Evolutionary conservation across 2,113 vertebrate genomes (phyloP).

Genomic region (Willisornis vidua): DNA sequence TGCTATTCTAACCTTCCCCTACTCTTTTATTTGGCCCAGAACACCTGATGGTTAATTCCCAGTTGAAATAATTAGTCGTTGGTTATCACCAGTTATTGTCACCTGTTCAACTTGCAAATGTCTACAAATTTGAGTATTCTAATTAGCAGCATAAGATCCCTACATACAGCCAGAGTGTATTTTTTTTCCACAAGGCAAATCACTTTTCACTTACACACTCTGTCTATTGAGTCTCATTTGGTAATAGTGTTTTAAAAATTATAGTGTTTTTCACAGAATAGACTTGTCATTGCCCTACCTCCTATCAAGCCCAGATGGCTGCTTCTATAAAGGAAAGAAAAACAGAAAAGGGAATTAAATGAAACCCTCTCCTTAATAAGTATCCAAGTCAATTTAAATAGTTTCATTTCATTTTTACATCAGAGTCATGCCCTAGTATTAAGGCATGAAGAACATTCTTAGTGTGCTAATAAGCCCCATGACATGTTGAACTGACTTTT

Average conservation of each 20-base stretch:
- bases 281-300: slow-evolving; percentile 48
- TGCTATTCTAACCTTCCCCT: background rate
- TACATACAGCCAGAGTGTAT: background rate
- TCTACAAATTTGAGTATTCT: slow-evolving; percentile 50
- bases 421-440: slow-evolving; percentile 54
- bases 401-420: slow-evolving; percentile 63
- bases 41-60: slow-evolving; percentile 40
- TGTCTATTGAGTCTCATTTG: slow-evolving; percentile 42
- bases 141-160: slow-evolving; percentile 31
- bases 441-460: slow-evolving; percentile 58
- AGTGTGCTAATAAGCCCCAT: slow-evolving; percentile 47
- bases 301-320: slow-evolving; percentile 57
- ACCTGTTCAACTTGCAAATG: slow-evolving; percentile 46
- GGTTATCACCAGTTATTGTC: slow-evolving; percentile 59
- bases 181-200: slow-evolving; percentile 21
- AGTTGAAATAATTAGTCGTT: slow-evolving; percentile 40
- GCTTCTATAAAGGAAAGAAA: slow-evolving; percentile 23
- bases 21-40: slow-evolving; percentile 35
- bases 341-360: slow-evolving; percentile 53
- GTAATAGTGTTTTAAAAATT: slow-evolving; percentile 58
- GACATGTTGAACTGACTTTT: slow-evolving; percentile 41
- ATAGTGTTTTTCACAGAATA: slow-evolving; percentile 49
- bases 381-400: slow-evolving; percentile 66
- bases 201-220: slow-evolving; percentile 53
- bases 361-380: slow-evolving; percentile 50